Evolutionary conservation across 2,113 vertebrate genomes (phyloP), one percentile per base, ranked within the genome.

Genomic region (Pithys albifrons): DNA sequence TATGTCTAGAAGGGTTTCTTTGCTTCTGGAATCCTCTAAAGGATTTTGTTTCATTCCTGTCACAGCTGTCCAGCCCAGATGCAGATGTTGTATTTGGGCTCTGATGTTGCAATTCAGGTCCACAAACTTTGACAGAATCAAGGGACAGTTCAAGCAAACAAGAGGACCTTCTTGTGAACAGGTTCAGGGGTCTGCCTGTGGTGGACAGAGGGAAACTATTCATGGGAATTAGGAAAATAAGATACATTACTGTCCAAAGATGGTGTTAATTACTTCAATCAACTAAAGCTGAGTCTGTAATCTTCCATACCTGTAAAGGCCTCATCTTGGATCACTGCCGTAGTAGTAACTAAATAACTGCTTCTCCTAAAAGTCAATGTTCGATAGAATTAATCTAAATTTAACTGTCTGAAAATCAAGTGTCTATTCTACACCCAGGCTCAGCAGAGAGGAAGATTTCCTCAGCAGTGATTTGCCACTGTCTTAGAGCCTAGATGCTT

Each of bases 41-140:
- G 10, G 59, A 88, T 85, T 94, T 95, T 85, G 88, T 91, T 94
- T 74, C 43, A 58, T 96, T 95, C 69, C 31, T 74, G 48, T 79
- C 85, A 64, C 64, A 76, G 49, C 61, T 95, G 87, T 81, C 81
- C 73, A 80, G 45, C 79, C 49, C 76, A 77, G 67, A 29, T 64
- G 27, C 46, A 76, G n/a, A 20, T 64, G 27, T 25, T 33, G 10
- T 31, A 24, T 23, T 19, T 74, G 51, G 29, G 16, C n/a, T 41
- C n/a, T 79, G 58, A 27, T 78, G 41, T 24, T 78, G 49, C 46
- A 66, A 15, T 89, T 76, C 16, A 87, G 52, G 33, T 48, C 41
- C 43, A 46, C 31, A 43, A 29, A 46, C 29, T 73, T 39, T 59
- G 35, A 29, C 16, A 83, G 67, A 69, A 66, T 8, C 28, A 62